Base-by-base conservation (phyloP, 2,113 vertebrate genomes). In the Gymnocephalus cernua region DNA sequence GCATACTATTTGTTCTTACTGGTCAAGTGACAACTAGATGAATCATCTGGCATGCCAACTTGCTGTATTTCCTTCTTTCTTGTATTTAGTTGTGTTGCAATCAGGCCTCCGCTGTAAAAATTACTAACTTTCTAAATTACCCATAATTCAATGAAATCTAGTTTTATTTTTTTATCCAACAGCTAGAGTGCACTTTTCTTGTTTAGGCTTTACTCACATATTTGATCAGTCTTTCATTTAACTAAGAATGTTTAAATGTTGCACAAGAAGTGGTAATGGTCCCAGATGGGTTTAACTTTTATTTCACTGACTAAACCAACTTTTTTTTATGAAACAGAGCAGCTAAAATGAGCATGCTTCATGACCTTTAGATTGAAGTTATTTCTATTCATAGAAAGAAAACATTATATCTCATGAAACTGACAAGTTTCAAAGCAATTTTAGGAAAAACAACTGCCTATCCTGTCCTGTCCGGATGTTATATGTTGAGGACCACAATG, bases 241-340 rank as follows among this genome's bases (percentile, higher is more conserved):
- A 29, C 13, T n/a, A 23, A 19, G 69, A 62, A 35, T 59, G 57
- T 32, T 61, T 5, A 54, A 41, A 18, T 41, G 8, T 16, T 25
- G 10, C 29, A 4, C 2, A 32, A 23, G 4, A 41, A 13, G 15
- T 53, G 21, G 21, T 51, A 13, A 54, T 27, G 4, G 16, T 16
- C 38, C 14, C 25, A 44, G 9, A 8, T 58, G 2, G 3, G 5
- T 32, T 77, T 71, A 53, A 45, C 35, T n/a, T 29, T 4, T 23
- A 68, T 50, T 16, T 53, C 16, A 19, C 9, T 3, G 23, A 4
- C 62, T 4, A 21, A 35, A 66, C 11, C 1, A 61, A 10, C 9
- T 4, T n/a, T 54, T 63, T 35, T 50, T 51, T n/a, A n/a, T 63
- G 3, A 8, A 77, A 53, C 38, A 74, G 51, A 65, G 25, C 45